Conservation (phyloP, 2,797 vertebrate genomes). For the Enteromius anoplus region DNA sequence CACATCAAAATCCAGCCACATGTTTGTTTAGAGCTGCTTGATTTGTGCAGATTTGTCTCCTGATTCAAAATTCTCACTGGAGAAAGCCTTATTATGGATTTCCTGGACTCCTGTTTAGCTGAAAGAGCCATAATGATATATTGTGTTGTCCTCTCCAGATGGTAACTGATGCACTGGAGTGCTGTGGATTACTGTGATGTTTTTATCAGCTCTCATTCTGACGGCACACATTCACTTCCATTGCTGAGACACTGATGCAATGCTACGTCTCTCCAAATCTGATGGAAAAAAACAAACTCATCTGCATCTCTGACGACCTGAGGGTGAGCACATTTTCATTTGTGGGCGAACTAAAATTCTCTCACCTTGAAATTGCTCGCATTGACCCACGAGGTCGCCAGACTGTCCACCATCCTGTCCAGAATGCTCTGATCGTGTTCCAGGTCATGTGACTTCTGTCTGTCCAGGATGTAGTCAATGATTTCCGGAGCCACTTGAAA, state of each 20-base stretch:
- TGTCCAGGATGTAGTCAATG: slow-evolving; percentile 86
- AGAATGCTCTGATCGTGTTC: slow-evolving; percentile 92
- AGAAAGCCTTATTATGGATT: too few relatives aligned
- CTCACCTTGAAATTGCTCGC: slow-evolving; percentile 96
- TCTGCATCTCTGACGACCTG: background rate
- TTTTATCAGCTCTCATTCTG: background rate
- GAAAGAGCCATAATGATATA: too few relatives aligned
- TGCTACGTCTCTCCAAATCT: background rate
- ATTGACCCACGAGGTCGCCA: slow-evolving; percentile 95
- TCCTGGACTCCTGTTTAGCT: too few relatives aligned
- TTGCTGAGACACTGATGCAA: background rate
- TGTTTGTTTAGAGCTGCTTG: too few relatives aligned
- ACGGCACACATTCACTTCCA: background rate
- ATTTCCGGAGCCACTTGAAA: slow-evolving; percentile 92
- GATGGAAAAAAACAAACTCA: background rate
- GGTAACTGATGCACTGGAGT: too few relatives aligned
- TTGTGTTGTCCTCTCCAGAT: background rate
- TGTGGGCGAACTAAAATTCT: background rate
- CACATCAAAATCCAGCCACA: too few relatives aligned
- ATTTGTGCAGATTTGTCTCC: too few relatives aligned
- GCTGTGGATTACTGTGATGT: background rate
- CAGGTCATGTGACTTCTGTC: slow-evolving; percentile 84
- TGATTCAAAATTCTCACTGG: too few relatives aligned
- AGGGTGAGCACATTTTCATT: too few relatives aligned
- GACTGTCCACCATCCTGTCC: slow-evolving; percentile 91